Percentiles rank a stretch among this genome's conserved stretches.
phyloP scores from a whole-genome alignment of 2,113 vertebrate genomes.

The Pongo abelii region DNA sequence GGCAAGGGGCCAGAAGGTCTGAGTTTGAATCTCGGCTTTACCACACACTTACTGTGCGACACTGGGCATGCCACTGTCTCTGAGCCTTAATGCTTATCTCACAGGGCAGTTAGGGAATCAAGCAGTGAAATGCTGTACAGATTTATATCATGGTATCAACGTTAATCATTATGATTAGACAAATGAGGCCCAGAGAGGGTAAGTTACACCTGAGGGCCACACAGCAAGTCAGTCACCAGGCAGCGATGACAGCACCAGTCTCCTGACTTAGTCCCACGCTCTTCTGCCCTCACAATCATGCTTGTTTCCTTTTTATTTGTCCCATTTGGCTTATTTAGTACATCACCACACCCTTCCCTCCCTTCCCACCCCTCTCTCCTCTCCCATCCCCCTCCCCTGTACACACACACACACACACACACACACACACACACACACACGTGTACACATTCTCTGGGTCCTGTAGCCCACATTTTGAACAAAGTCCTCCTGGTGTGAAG shows the following conservation, averaged over 20 bases:
- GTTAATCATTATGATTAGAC: background rate
- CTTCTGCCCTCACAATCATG: background rate
- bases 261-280: background rate
- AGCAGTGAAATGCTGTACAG: background rate
- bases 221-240: background rate
- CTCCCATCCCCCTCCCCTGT: background rate
- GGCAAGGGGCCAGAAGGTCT: background rate
- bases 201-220: background rate
- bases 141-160: background rate
- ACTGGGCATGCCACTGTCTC: background rate
- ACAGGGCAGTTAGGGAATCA: background rate
- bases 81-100: background rate
- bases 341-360: background rate
- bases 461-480: background rate
- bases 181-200: background rate
- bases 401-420: background rate
- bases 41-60: background rate
- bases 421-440: background rate
- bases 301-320: background rate
- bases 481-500: background rate
- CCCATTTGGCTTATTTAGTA: background rate
- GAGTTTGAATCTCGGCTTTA: background rate
- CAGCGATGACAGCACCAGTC: background rate
- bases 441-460: background rate
- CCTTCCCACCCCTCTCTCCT: background rate